Conservation (phyloP, 2,888 invertebrate genomes). For the Microdon myrmicae region DNA sequence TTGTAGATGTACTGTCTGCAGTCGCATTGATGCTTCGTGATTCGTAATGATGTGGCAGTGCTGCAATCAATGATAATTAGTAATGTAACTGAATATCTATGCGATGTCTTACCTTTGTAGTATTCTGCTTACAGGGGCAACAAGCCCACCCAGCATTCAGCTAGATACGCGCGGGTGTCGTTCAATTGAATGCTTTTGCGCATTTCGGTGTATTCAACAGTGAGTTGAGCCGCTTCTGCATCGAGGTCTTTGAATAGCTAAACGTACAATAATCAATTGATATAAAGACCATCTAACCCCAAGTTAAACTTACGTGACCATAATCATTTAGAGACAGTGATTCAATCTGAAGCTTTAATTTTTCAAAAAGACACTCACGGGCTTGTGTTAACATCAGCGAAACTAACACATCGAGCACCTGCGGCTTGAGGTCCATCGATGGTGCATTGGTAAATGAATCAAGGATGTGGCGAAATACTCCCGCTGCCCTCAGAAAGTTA, state of each 20-base stretch:
- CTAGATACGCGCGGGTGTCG: constrained; percentile 89
- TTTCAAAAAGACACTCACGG: constrained; percentile 91
- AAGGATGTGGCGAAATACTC: constrained; percentile 90
- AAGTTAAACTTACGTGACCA: constrained; percentile 62
- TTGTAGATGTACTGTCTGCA: constrained; percentile 59
- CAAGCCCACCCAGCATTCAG: constrained; percentile 93
- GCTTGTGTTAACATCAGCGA: constrained; percentile 94
- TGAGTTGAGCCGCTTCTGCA: constrained; percentile 73
- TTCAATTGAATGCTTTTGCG: constrained; percentile 76
- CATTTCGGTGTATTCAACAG: constrained; percentile 77
- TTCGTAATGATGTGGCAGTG: constrained; percentile 86
- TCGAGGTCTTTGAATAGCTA: constrained; percentile 70
- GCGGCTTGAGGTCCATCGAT: constrained; percentile 91
- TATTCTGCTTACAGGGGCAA: constrained; percentile 87
- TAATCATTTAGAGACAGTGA: constrained; percentile 61
- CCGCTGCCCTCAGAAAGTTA: constrained; percentile 88
- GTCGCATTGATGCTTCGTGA: constrained; percentile 80
- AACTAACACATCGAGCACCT: constrained; percentile 89
- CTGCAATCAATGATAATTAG: constrained; percentile 67
- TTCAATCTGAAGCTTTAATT: constrained; percentile 77
- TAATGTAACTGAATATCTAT: constrained; percentile 18
- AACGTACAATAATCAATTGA: constrained; percentile 4
- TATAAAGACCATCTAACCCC: too few relatives aligned
- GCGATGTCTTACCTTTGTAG: constrained; percentile 71
- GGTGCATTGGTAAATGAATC: constrained; percentile 97